Conservation (phyloP, 2,888 invertebrate species). For the Calameuta idolon region DNA sequence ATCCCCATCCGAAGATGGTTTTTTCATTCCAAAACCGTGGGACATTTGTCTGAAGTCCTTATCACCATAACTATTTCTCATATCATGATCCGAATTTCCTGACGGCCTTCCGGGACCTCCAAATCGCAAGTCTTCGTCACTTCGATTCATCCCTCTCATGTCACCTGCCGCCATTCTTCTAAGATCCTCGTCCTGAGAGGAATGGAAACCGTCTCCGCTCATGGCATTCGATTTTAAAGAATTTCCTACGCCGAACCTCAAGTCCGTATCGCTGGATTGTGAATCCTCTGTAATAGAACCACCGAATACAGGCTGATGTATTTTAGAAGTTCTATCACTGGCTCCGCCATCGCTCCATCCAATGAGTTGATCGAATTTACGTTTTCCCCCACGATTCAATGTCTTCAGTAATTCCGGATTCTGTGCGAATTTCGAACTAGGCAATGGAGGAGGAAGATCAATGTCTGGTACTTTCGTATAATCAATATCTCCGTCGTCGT, state of each 20-base stretch:
- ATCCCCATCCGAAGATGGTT: constrained; percentile 32
- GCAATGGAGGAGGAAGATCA: constrained; percentile 62
- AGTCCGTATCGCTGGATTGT: constrained; percentile 54
- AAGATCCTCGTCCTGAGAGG: constrained; percentile 52
- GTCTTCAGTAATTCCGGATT: constrained; percentile 61
- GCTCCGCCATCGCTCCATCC: constrained; percentile 59
- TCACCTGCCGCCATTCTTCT: constrained; percentile 41
- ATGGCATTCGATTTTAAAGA: constrained; percentile 27
- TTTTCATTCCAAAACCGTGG: constrained; percentile 25
- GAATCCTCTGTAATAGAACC: constrained; percentile 53
- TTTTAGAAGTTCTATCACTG: constrained; percentile 49
- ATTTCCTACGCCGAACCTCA: constrained; percentile 43
- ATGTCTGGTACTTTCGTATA: constrained; percentile 61
- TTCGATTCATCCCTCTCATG: constrained; percentile 34
- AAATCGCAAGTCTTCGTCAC: constrained; percentile 54
- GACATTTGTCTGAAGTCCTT: constrained; percentile 51
- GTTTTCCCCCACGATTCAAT: constrained; percentile 60
- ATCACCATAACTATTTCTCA: constrained; percentile 48
- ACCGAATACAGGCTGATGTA: constrained; percentile 59
- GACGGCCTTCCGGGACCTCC: constrained; percentile 51
- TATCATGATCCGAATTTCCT: constrained; percentile 45
- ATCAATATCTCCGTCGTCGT: constrained; percentile 68
- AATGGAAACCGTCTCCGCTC: constrained; percentile 36
- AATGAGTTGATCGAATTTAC: constrained; percentile 63
- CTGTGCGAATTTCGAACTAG: constrained; percentile 65